Percentiles rank a stretch among this genome's conserved stretches.
Evolutionary conservation across 1,140 invertebrate genomes (phyloP).

Genomic region (Euwallacea similis): DNA sequence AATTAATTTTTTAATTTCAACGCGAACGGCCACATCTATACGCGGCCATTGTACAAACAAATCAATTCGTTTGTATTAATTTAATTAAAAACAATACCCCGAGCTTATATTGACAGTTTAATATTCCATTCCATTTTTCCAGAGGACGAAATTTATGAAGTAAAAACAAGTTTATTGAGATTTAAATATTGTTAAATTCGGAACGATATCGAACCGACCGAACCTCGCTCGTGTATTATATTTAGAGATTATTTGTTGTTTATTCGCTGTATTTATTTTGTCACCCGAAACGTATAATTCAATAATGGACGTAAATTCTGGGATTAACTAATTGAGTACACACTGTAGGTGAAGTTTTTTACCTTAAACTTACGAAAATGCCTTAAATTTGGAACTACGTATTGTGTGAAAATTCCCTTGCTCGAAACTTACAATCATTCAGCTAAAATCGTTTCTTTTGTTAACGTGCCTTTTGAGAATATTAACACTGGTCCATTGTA

Average conservation of each 20-base stretch:
- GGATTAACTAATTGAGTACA: too few relatives aligned
- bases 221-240: constrained; percentile 6
- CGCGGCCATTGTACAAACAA: constrained; percentile 33
- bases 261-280: background rate
- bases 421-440: too few relatives aligned
- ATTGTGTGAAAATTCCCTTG: too few relatives aligned
- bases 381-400: too few relatives aligned
- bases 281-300: too few relatives aligned
- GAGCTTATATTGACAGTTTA: constrained; percentile 33
- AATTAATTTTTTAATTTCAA: constrained; percentile 34
- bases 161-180: constrained; percentile 31
- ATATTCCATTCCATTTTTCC: constrained; percentile 26
- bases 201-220: constrained; percentile 1
- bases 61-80: constrained; percentile 39
- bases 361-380: too few relatives aligned
- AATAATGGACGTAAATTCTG: too few relatives aligned
- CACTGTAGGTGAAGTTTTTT: too few relatives aligned
- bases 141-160: constrained; percentile 25
- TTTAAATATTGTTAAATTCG: constrained; percentile 35
- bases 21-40: constrained; percentile 13
- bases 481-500: too few relatives aligned
- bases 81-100: constrained; percentile 38
- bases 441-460: too few relatives aligned
- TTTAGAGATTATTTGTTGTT: constrained; percentile 15
- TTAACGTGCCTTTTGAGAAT: too few relatives aligned